Conservation (phyloP, 2,888 invertebrate species). For the Cryptocheilus praepositus region DNA sequence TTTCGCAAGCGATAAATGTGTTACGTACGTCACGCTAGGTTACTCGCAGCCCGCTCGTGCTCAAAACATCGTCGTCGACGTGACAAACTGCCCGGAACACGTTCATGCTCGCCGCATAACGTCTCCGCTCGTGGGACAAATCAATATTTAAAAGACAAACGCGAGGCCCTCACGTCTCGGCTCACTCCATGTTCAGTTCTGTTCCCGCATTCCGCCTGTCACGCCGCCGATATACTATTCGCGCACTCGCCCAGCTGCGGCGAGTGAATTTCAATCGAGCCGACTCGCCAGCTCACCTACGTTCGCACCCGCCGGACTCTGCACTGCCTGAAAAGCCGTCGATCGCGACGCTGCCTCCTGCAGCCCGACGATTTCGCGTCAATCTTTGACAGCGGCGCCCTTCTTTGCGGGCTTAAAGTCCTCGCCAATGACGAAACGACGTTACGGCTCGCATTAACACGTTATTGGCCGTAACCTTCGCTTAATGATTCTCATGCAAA, state of each 20-base stretch:
- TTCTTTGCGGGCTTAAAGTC: no score
- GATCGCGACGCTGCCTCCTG: no score
- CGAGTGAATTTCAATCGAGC: constrained; percentile 28
- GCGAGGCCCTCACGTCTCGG: constrained; percentile 60
- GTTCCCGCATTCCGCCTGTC: constrained; percentile 56
- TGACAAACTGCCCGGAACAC: constrained; percentile 28
- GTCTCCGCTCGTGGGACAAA: constrained; percentile 51
- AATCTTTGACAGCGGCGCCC: no score
- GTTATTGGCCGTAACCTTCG: no score
- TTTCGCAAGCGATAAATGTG: constrained; percentile 42
- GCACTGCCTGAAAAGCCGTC: no score
- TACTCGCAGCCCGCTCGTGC: constrained; percentile 52
- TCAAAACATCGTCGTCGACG: constrained; percentile 35
- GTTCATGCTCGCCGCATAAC: constrained; percentile 49
- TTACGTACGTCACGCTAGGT: constrained; percentile 60
- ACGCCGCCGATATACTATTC: constrained; percentile 46
- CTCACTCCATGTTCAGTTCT: constrained; percentile 60
- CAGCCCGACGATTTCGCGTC: no score
- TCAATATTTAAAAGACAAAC: constrained; percentile 68
- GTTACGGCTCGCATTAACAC: no score
- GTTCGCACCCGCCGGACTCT: no score
- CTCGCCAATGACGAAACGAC: no score
- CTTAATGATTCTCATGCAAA: no score
- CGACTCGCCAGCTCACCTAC: no score
- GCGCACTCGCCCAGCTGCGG: constrained; percentile 35